Conservation (phyloP, 2,113 vertebrate species). For the Leucopsar rothschildi region DNA sequence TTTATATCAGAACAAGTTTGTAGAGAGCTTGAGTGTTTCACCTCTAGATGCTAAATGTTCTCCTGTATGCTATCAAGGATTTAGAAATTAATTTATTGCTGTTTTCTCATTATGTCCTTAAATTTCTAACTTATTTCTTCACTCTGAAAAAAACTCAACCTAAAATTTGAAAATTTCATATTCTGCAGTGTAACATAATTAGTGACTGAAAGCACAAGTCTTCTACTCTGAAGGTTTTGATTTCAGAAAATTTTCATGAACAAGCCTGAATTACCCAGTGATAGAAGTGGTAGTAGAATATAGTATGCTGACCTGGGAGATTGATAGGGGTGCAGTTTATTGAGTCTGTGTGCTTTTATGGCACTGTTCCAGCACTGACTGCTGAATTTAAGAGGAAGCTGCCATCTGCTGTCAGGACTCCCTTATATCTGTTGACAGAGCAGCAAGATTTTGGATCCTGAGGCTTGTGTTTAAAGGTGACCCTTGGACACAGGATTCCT, state of each 20-base stretch:
- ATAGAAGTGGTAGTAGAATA: background rate
- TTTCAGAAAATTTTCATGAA: background rate
- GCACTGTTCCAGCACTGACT: background rate
- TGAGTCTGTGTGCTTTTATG: background rate
- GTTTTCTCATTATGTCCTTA: background rate
- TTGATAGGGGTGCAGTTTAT: background rate
- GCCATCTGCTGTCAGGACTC: background rate
- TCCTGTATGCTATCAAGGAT: fast-evolving
- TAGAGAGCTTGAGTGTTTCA: background rate
- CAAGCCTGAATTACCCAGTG: background rate
- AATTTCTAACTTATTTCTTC: background rate
- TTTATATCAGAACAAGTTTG: background rate
- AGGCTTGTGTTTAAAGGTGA: background rate
- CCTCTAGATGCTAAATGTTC: background rate
- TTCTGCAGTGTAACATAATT: background rate
- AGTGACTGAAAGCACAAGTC: background rate
- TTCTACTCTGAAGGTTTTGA: background rate
- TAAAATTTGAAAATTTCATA: background rate
- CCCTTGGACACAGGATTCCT: background rate
- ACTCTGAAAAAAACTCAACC: background rate
- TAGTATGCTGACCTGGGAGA: no score
- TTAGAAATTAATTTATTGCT: background rate
- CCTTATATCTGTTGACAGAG: background rate
- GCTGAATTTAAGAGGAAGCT: background rate
- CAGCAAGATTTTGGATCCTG: background rate